Percentiles rank a stretch among this genome's conserved stretches.
These are phyloP conservation scores for Hyalella azteca DNA, from an alignment of 2,888 invertebrate species.

Conservation along the genomic window DNA sequence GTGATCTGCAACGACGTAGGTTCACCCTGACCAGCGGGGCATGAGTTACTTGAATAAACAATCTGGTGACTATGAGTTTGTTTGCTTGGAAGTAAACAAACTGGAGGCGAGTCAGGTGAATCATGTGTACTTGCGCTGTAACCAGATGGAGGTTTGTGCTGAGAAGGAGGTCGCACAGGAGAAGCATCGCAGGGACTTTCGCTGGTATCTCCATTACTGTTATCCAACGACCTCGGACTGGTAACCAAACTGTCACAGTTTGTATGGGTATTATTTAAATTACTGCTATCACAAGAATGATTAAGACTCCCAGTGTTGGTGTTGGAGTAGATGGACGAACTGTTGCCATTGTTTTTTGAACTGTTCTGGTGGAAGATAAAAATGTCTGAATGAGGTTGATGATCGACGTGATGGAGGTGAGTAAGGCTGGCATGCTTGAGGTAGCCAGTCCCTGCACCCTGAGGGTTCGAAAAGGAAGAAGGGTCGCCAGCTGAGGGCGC, in stretches of 20 bases:
- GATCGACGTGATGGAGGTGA: slow-evolving; percentile 37
- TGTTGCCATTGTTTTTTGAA: neutral
- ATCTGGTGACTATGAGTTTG: slow-evolving; percentile 53
- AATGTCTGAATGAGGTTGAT: slow-evolving; percentile 46
- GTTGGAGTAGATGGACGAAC: slow-evolving; percentile 16
- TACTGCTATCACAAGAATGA: slow-evolving; percentile 53
- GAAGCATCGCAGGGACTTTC: neutral
- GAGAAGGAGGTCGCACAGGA: neutral
- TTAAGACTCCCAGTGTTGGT: slow-evolving; percentile 37
- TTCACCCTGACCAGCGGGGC: slow-evolving; percentile 39
- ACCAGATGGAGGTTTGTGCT: neutral
- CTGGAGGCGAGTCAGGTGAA: slow-evolving; percentile 45
- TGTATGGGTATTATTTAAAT: slow-evolving; percentile 49
- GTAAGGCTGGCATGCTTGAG: slow-evolving; percentile 24
- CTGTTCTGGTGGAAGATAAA: slow-evolving; percentile 31
- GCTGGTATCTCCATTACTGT: neutral
- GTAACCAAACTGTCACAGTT: slow-evolving; percentile 48
- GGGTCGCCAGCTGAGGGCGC: neutral
- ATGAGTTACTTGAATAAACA: slow-evolving; percentile 49
- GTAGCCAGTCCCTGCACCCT: neutral
- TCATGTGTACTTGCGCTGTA: slow-evolving; percentile 39
- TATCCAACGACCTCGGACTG: slow-evolving; percentile 14
- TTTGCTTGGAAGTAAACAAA: slow-evolving; percentile 41
- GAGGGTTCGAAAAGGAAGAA: neutral
- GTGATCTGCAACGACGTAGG: slow-evolving; percentile 31